These are phyloP conservation scores for Lagopus leucura DNA, from an alignment of 2,113 vertebrate species.

Conservation along the genomic window DNA sequence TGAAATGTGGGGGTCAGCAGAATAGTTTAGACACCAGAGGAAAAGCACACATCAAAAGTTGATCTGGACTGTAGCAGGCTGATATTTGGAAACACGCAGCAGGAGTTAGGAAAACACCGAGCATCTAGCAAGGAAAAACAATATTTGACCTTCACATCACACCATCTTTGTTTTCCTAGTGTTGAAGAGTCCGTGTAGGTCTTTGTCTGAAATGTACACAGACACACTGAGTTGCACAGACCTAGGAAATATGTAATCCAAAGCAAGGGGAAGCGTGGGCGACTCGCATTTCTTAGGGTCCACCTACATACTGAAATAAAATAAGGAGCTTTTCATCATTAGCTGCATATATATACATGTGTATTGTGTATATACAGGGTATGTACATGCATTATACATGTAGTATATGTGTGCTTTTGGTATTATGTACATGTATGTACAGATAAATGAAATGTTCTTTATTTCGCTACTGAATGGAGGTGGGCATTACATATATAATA, in stretches of 20 bases:
- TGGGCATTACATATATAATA: not conserved
- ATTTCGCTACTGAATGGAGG: not conserved
- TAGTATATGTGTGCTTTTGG: too few species aligned
- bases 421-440: too few species aligned
- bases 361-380: too few species aligned
- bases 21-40: not conserved
- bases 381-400: not conserved
- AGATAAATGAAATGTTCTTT: not conserved
- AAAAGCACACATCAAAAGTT: not conserved
- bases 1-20: not conserved
- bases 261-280: not conserved
- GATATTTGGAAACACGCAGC: not conserved
- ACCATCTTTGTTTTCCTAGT: not conserved
- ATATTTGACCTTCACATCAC: conserved; percentile 29
- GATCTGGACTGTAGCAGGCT: not conserved
- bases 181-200: not conserved
- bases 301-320: not conserved
- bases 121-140: not conserved
- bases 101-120: conserved; percentile 36
- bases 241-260: not conserved
- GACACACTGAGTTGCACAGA: not conserved
- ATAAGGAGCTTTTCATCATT: not conserved
- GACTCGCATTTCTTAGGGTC: conserved; percentile 1
- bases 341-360: fast-evolving
- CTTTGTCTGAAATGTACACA: conserved; percentile 42